Conservation (phyloP, 2,888 invertebrate genomes). For the Imbricaverruca yamaguchii region DNA sequence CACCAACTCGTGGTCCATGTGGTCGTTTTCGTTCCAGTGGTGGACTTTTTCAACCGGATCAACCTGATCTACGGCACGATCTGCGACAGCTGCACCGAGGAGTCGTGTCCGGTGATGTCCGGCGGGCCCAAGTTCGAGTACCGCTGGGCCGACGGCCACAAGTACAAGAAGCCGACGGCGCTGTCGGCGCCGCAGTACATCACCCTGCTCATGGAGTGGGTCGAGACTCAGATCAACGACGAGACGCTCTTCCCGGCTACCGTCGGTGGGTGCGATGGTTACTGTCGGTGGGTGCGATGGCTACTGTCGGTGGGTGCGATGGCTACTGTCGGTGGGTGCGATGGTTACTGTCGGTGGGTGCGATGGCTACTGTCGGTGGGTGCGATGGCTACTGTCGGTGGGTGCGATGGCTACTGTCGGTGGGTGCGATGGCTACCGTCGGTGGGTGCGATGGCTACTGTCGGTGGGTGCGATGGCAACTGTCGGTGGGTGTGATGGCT, state of each 20-base stretch:
- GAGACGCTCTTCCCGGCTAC: conserved; percentile 76
- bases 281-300: too few species aligned
- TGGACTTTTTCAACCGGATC: conserved; percentile 88
- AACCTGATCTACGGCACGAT: conserved; percentile 87
- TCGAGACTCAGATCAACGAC: conserved; percentile 81
- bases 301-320: too few species aligned
- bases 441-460: too few species aligned
- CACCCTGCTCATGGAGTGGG: conserved; percentile 80
- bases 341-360: too few species aligned
- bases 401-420: too few species aligned
- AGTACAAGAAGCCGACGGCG: conserved; percentile 51
- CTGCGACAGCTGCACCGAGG: conserved; percentile 71
- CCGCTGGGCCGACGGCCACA: conserved; percentile 77
- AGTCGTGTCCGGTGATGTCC: conserved; percentile 80
- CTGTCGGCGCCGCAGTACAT: conserved; percentile 65
- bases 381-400: too few species aligned
- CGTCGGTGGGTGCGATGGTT: conserved; percentile 37
- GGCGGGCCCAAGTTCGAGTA: conserved; percentile 85
- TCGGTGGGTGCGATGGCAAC: too few species aligned
- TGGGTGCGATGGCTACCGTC: too few species aligned
- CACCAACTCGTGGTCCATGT: too few species aligned
- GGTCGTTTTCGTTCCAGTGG: conserved; percentile 53
- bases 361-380: too few species aligned
- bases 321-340: too few species aligned
- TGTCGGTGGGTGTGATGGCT: too few species aligned